Conservation (phyloP, 2,797 vertebrate species). For the Acestrorhynchus altus region DNA sequence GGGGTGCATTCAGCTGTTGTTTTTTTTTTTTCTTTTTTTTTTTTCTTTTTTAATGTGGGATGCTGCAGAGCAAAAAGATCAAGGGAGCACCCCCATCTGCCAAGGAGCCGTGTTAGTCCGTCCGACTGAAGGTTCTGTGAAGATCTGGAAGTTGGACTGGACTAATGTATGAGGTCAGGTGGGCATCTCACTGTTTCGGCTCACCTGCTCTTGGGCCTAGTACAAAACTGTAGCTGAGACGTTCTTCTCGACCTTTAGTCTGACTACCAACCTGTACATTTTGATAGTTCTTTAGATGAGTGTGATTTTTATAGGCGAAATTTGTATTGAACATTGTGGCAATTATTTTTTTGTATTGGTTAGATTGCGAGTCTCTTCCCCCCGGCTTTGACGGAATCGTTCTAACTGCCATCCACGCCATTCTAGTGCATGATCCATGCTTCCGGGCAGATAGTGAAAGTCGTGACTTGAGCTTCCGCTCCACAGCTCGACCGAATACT, state of each 20-base stretch:
- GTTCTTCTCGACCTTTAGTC: slow-evolving; percentile 17
- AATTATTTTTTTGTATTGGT: slow-evolving; percentile 67
- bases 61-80: neutral
- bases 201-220: neutral
- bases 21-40: no score
- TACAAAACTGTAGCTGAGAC: slow-evolving; percentile 35
- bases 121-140: neutral
- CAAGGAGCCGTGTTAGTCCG: slow-evolving; percentile 7
- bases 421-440: slow-evolving; percentile 66
- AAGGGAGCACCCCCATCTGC: neutral
- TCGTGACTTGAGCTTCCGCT: slow-evolving; percentile 23
- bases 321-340: slow-evolving; percentile 53
- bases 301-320: slow-evolving; percentile 54
- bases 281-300: slow-evolving; percentile 49
- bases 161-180: neutral
- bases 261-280: slow-evolving; percentile 42
- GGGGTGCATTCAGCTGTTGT: neutral
- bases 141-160: neutral
- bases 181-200: neutral
- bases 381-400: slow-evolving; percentile 46
- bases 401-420: slow-evolving; percentile 71
- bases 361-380: slow-evolving; percentile 56
- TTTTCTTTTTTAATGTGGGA: no score
- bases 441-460: slow-evolving; percentile 65
- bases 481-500: neutral